phyloP scores from a whole-genome alignment of 2,888 invertebrate genomes.

The Cerastoderma edule region DNA sequence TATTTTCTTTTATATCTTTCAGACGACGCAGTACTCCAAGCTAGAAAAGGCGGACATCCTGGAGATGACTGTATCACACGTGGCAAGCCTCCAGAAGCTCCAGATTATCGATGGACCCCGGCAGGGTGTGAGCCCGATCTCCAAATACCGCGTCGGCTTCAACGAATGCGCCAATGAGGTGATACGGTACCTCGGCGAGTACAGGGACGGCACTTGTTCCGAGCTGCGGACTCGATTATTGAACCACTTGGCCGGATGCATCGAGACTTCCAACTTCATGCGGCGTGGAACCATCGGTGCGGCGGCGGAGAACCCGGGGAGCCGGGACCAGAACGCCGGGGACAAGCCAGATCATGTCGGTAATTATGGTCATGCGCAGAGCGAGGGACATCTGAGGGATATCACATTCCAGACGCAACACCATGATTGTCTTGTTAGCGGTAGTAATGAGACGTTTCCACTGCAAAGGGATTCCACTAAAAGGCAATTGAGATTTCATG shows the following conservation, averaged over 20 bases:
- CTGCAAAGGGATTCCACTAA: constrained; percentile 19
- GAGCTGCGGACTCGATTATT: constrained; percentile 71
- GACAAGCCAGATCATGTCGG: background rate
- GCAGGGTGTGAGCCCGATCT: constrained; percentile 47
- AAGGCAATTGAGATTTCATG: constrained; percentile 22
- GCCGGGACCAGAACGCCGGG: background rate
- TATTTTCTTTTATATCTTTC: constrained; percentile 36
- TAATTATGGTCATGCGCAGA: background rate
- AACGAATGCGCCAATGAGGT: constrained; percentile 79
- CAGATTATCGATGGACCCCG: constrained; percentile 55
- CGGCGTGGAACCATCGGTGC: constrained; percentile 15
- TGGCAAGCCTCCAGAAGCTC: constrained; percentile 70
- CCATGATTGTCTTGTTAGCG: background rate
- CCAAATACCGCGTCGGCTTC: constrained; percentile 76
- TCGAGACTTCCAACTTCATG: constrained; percentile 43
- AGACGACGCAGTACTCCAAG: constrained; percentile 79
- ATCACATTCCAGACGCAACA: constrained; percentile 4
- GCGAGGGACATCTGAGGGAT: background rate
- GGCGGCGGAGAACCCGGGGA: too few species aligned
- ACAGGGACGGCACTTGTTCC: constrained; percentile 62
- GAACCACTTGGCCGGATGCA: constrained; percentile 71
- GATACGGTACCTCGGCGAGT: constrained; percentile 71
- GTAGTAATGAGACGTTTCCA: constrained; percentile 8
- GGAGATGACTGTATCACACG: constrained; percentile 80
- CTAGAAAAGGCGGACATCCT: constrained; percentile 82